A percentile compares a stretch with the other conserved stretches of the same genome.
These are phyloP conservation scores for Hypercompe scribonia DNA, from an alignment of 2,888 invertebrate genomes.

Conservation along the genomic window DNA sequence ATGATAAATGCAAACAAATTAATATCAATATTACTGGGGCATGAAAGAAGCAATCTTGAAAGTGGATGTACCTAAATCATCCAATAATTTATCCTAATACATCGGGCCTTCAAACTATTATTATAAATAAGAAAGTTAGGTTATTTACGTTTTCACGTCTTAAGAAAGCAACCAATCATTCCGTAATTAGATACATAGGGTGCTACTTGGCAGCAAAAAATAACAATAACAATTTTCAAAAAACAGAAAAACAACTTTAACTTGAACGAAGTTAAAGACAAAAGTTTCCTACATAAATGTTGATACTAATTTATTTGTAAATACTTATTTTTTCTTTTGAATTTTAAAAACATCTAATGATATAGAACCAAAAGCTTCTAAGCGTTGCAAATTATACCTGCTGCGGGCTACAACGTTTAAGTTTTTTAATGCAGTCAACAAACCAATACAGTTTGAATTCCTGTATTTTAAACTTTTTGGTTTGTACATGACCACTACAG, in stretches of 20 bases:
- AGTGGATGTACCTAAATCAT: background rate
- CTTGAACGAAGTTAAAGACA: too few relatives aligned
- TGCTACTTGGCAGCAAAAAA: background rate
- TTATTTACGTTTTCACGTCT: background rate
- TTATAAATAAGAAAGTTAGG: background rate
- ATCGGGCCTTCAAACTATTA: background rate
- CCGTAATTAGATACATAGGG: too few relatives aligned
- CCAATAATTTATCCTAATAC: background rate
- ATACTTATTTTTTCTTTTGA: too few relatives aligned
- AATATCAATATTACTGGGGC: background rate
- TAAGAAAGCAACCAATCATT: background rate
- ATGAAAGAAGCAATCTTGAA: constrained; percentile 2
- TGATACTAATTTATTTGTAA: too few relatives aligned
- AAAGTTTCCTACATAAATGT: too few relatives aligned
- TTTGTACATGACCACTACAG: background rate
- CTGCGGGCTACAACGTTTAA: background rate
- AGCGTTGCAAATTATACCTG: background rate
- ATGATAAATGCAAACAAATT: background rate
- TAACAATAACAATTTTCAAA: background rate
- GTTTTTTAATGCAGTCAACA: background rate
- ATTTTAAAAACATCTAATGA: too few relatives aligned
- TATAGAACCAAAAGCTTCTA: too few relatives aligned
- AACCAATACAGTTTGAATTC: background rate
- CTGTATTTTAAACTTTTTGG: background rate
- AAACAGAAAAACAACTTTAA: too few relatives aligned